These are phyloP conservation scores for Xylophagus ater DNA, from an alignment of 2,888 invertebrate species.

Conservation along the genomic window DNA sequence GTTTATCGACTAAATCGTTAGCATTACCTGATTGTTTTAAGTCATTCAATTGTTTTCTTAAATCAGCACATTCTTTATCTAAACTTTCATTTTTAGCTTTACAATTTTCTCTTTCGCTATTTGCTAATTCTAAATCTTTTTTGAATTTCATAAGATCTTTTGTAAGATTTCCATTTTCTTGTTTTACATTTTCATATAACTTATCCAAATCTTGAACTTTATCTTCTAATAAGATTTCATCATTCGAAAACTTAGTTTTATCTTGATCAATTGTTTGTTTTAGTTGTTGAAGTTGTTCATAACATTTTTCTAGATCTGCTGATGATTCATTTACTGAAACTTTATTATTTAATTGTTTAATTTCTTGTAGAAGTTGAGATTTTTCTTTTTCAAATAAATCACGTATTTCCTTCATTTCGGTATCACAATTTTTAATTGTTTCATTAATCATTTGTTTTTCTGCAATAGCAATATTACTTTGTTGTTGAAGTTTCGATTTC, in stretches of 20 bases:
- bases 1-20: neutral
- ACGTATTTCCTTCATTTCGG: neutral
- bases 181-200: neutral
- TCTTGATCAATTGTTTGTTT: conserved; percentile 2
- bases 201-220: neutral
- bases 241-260: neutral
- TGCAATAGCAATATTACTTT: neutral
- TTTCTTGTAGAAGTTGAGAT: neutral
- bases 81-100: neutral
- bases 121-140: neutral
- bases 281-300: conserved; percentile 4
- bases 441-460: conserved; percentile 2
- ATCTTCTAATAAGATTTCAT: neutral
- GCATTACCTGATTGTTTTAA: neutral
- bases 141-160: neutral
- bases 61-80: neutral
- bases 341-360: neutral
- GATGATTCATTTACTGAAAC: neutral
- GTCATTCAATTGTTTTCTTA: neutral
- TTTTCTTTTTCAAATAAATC: neutral
- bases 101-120: neutral
- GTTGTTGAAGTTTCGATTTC: conserved; percentile 1
- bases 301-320: conserved; percentile 1
- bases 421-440: conserved; percentile 1
- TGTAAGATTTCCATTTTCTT: neutral